phyloP scores from a whole-genome alignment of 2,888 invertebrate species.

The Eupithecia inturbata region DNA sequence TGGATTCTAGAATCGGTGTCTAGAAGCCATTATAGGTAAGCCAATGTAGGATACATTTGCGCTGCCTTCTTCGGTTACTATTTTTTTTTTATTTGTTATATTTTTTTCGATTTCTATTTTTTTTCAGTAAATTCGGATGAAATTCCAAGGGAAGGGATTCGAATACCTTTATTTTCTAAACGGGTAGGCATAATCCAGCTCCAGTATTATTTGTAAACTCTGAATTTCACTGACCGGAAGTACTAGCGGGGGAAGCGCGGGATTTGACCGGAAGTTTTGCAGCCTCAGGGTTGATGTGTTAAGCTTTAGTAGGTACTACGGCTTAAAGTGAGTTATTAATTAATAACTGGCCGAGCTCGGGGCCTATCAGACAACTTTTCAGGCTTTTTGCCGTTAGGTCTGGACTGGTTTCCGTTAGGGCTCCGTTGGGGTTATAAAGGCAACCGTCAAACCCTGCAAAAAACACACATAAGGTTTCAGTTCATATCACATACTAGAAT shows the following conservation, averaged over 20 bases:
- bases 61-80: neutral
- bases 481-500: neutral
- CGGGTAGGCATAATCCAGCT: constrained; percentile 38
- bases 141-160: too few relatives aligned
- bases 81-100: too few relatives aligned
- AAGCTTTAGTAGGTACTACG: constrained; percentile 66
- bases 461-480: neutral
- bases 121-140: too few relatives aligned
- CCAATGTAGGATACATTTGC: neutral
- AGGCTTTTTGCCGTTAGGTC: constrained; percentile 44
- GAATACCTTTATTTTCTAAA: constrained; percentile 27
- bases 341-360: constrained; percentile 73
- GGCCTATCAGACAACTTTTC: constrained; percentile 56
- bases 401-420: constrained; percentile 3
- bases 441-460: neutral
- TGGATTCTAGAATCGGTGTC: neutral
- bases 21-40: neutral
- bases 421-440: neutral
- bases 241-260: constrained; percentile 73
- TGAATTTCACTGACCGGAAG: constrained; percentile 77
- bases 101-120: too few relatives aligned
- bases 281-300: constrained; percentile 73
- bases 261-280: constrained; percentile 79
- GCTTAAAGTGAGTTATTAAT: constrained; percentile 79
- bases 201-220: constrained; percentile 55